A percentile compares a stretch with the other conserved stretches of the same genome.
Conservation (phyloP, 2,797 vertebrate genomes). For the Sylvia borin region DNA sequence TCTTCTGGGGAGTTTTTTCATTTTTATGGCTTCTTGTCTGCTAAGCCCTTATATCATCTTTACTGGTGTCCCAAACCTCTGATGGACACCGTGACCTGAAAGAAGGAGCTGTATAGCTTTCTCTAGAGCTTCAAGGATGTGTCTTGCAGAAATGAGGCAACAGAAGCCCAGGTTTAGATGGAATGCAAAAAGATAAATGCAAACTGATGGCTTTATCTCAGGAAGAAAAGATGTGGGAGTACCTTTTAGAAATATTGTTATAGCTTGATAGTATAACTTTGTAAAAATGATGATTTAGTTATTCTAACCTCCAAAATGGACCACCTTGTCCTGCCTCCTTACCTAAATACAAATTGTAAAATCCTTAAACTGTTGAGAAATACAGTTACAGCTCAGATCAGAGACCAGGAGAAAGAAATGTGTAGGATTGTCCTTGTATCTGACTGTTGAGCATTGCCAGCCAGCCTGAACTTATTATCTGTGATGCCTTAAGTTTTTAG, state of each 20-base stretch:
- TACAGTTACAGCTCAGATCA: background rate
- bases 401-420: background rate
- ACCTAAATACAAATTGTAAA: background rate
- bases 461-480: background rate
- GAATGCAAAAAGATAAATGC: background rate
- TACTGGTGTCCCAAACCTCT: background rate
- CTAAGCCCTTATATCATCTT: background rate
- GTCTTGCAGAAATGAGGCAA: background rate
- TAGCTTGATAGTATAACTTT: background rate
- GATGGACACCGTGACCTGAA: background rate
- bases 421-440: background rate
- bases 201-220: background rate
- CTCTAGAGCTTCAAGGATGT: background rate
- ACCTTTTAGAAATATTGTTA: background rate
- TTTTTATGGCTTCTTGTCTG: background rate
- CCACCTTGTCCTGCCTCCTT: background rate
- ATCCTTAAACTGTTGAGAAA: background rate
- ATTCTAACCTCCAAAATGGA: background rate
- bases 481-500: background rate
- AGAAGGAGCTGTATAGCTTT: background rate
- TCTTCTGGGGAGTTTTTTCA: background rate
- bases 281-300: background rate
- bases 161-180: background rate
- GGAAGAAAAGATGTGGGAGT: background rate
- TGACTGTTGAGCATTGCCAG: background rate